Evolutionary conservation across 2,797 vertebrate species (phyloP), one percentile per base, ranked within the genome.

Genomic region (Pangasius mekongensis): DNA sequence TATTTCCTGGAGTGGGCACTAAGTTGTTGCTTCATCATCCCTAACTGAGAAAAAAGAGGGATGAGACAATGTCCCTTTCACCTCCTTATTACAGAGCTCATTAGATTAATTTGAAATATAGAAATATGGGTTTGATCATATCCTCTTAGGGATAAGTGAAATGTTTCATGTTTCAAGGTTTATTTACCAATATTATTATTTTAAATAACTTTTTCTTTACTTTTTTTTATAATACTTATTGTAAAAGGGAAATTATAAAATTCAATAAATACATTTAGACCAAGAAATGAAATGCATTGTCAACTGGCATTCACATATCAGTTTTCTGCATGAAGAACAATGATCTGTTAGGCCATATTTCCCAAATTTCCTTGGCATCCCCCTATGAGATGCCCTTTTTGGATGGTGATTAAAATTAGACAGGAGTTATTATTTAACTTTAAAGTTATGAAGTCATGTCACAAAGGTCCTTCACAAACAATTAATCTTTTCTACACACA

Each of bases 1-100:
- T 89, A 93, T 93, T 96, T 96, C 94, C 95, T 94, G 92, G 87
- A 62, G 90, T 43, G 85, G 76, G 74, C 33, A 71, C 24, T 33
- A 85, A 89, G 91, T 87, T 82, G 71, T 67, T 49, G 71, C 88
- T 91, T 84, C 66, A 62, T 49, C 71, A 56, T 90, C 39, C 36
- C 62, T 22, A 81, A 76, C 66, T 52, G 56, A 71, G n/a, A 84
- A 64, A 78, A 85, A 69, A 4, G 24, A 24, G 33, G 24, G 74
- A 85, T 13, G 49, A 74, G 58, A 77, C 54, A 24, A 66, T 33
- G 16, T 11, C 30, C 33, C 10, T 27, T 27, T 36, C 24, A 33
- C 60, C 49, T 24, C 69, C n/a, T 20, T 20, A 83, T 8, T 5
- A 74, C 13, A 69, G 13, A 83, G 82, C 39, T 83, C 5, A 39